Base-by-base conservation (phyloP, 1,140 invertebrate species). In the Tetramorium parvispinum region DNA sequence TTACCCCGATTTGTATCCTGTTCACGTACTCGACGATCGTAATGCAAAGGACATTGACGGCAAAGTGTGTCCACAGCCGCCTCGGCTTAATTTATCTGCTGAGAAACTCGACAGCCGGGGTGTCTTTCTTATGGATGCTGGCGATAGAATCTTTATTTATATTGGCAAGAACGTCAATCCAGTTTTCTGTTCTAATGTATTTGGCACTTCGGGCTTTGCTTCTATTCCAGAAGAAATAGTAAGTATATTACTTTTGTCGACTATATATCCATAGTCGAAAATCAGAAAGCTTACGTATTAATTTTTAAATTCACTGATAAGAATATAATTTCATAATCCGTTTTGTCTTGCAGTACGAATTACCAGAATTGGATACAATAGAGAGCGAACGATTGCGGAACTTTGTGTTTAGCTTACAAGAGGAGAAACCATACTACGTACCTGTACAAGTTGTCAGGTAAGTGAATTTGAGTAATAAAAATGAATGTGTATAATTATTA, bases 1-100 rank as follows among this genome's bases (percentile, higher is more conserved):
- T 85, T 99, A 99, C 96, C 99, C 99, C 11, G 97, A 98, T 95
- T 95, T 99, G 53, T 99, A 99, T 95, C 97, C 98, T 8, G 94
- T 99, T 59, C 98, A 99, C 94, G 95, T 94, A 87, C 95, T 99
- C 37, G 96, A 97, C 86, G 96, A 97, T 61, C 96, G 96, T 90
- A 96, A 96, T 82, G 91, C 95, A 1, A 95, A 96, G 61, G 96
- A 97, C 8, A 94, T 96, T 4, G 95, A 96, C 57, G 95, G 95
- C 0, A 96, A 96, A 75, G 87, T 94, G 10, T 95, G 96, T 61
- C 96, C 96, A 0, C 95, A 96, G 85, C 96, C 97, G 73, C 97
- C 96, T 4, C 95, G 96, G 49, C 89, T 98, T 70, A 97, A 97
- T 91, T 94, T 97, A 2, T 96, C 97, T 5, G 97, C 97, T 18